These are phyloP conservation scores for Opisthograptis luteolata DNA, from an alignment of 2,888 invertebrate genomes.

Conservation along the genomic window DNA sequence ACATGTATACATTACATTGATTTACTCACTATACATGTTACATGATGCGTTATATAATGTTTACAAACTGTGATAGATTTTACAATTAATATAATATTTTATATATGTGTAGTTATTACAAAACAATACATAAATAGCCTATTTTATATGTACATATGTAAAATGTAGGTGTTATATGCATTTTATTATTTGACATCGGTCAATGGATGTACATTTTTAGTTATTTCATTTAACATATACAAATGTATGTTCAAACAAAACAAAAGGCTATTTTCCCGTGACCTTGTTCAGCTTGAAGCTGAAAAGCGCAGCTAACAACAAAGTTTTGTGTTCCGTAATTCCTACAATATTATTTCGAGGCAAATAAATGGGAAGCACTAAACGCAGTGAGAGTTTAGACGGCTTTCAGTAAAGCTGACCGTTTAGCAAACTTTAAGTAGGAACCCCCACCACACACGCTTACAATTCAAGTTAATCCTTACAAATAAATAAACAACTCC, in stretches of 20 bases:
- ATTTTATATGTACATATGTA: no score
- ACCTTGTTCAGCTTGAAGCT: constrained; percentile 4
- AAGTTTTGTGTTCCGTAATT: constrained; percentile 44
- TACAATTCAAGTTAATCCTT: constrained; percentile 67
- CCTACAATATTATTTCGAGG: constrained; percentile 61
- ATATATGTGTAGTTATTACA: no score
- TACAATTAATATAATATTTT: no score
- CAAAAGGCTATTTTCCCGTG: not conserved
- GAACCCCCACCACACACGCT: constrained; percentile 54
- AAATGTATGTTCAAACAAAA: not conserved
- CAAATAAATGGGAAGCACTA: constrained; percentile 53
- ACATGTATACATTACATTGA: no score
- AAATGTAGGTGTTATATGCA: no score
- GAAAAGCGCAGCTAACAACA: constrained; percentile 22
- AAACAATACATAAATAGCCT: no score
- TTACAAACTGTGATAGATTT: no score
- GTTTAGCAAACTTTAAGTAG: constrained; percentile 77
- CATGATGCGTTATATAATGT: not conserved
- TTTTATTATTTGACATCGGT: no score
- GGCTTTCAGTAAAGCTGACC: constrained; percentile 69
- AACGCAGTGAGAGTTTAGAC: constrained; percentile 66
- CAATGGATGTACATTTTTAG: no score
- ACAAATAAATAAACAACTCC: constrained; percentile 72
- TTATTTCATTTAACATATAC: no score
- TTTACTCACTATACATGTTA: no score